These are phyloP conservation scores for Micronisus gabar DNA, from an alignment of 2,113 vertebrate genomes.

Conservation along the genomic window DNA sequence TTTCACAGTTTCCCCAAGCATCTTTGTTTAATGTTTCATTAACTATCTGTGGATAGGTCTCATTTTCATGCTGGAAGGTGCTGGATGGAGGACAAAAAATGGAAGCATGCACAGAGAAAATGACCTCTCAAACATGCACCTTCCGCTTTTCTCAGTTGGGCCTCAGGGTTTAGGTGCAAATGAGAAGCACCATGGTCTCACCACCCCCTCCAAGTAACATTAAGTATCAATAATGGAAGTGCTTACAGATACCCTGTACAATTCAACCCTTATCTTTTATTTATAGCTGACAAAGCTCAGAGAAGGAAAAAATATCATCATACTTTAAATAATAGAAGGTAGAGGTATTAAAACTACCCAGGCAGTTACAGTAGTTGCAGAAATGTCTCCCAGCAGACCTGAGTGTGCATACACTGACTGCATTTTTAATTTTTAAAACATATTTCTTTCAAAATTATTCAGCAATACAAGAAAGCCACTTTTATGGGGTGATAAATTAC, in stretches of 20 bases:
- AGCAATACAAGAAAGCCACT: slow-evolving; percentile 79
- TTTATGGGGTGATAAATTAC: slow-evolving; percentile 99
- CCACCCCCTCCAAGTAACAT: slow-evolving; percentile 45
- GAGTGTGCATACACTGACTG: slow-evolving; percentile 77
- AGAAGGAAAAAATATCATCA: slow-evolving; percentile 89
- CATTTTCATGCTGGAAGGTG: background rate
- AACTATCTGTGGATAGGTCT: background rate
- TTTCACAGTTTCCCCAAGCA: background rate
- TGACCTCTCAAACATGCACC: background rate
- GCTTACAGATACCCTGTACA: slow-evolving; percentile 84
- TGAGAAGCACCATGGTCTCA: background rate
- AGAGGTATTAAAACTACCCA: slow-evolving; percentile 80
- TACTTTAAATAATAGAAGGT: slow-evolving; percentile 92
- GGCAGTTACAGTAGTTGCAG: slow-evolving; percentile 85
- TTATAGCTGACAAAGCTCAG: slow-evolving; percentile 93
- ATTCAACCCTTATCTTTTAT: slow-evolving; percentile 92
- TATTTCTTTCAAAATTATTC: slow-evolving; percentile 93
- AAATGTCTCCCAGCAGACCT: slow-evolving; percentile 89
- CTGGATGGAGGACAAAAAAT: background rate
- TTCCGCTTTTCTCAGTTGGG: background rate
- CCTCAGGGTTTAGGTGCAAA: background rate
- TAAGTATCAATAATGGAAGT: slow-evolving; percentile 93
- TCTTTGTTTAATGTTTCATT: background rate
- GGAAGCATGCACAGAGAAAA: background rate
- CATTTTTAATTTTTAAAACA: slow-evolving; percentile 96